Conservation (phyloP, 2,888 invertebrate species). For the Gandaritis pyraliata region DNA sequence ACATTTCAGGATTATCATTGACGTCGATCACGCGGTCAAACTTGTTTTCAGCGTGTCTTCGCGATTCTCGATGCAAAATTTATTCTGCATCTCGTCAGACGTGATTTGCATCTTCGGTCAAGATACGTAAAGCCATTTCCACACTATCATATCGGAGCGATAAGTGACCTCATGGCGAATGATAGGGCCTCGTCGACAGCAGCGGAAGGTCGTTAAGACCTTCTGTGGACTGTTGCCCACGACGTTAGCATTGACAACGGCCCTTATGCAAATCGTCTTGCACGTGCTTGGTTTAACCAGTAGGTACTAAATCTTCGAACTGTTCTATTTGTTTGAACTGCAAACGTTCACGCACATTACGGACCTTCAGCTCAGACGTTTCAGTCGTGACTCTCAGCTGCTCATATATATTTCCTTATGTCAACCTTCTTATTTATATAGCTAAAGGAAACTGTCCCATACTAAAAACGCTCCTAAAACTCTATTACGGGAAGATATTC, state of each 20-base stretch:
- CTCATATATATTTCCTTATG: slow-evolving; percentile 54
- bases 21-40: slow-evolving; percentile 28
- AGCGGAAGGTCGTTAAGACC: slow-evolving; percentile 71
- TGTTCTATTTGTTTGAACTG: slow-evolving; percentile 47
- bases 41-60: slow-evolving; percentile 29
- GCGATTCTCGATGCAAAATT: slow-evolving; percentile 49
- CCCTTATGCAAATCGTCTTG: slow-evolving; percentile 79
- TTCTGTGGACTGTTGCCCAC: slow-evolving; percentile 67
- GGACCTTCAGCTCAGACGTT: slow-evolving; percentile 57
- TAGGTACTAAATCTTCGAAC: slow-evolving; percentile 6
- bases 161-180: slow-evolving; percentile 70
- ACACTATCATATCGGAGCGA: slow-evolving; percentile 50
- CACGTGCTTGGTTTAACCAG: slow-evolving; percentile 54
- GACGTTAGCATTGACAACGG: slow-evolving; percentile 70
- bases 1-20: slow-evolving; percentile 23
- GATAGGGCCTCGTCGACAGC: slow-evolving; percentile 71
- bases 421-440: slow-evolving; percentile 40
- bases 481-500: too few species aligned
- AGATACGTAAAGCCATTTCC: slow-evolving; percentile 45
- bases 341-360: slow-evolving; percentile 46
- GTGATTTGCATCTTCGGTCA: slow-evolving; percentile 38
- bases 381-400: slow-evolving; percentile 55
- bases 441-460: slow-evolving; percentile 41
- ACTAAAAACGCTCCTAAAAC: too few species aligned
- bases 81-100: slow-evolving; percentile 41